A percentile compares a stretch with the other conserved stretches of the same genome.
phyloP scores from a whole-genome alignment of 2,113 vertebrate species.

The Scortum barcoo region DNA sequence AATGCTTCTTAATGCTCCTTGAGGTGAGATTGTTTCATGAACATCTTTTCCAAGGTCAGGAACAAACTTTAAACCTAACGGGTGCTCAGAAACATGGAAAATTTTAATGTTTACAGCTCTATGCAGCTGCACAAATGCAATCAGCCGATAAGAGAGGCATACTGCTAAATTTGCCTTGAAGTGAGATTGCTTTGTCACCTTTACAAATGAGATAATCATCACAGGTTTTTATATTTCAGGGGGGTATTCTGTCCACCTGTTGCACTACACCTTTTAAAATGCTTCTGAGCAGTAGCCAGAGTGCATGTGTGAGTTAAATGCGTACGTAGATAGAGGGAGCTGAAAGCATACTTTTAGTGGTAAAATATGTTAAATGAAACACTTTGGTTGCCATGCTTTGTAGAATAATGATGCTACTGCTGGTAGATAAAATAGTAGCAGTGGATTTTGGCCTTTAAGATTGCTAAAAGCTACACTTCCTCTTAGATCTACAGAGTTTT shows the following conservation, averaged over 20 bases:
- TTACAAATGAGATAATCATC: background rate
- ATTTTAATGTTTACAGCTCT: background rate
- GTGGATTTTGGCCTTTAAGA: too few relatives aligned
- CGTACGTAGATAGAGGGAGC: background rate
- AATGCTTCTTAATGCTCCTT: background rate
- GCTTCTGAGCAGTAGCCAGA: background rate
- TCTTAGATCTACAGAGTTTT: background rate
- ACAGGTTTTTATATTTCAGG: background rate
- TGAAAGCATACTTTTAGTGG: background rate
- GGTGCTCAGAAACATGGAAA: background rate
- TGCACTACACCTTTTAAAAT: background rate
- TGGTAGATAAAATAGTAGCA: background rate
- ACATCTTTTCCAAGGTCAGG: slow-evolving; percentile 2
- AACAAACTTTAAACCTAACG: background rate
- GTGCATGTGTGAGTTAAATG: slow-evolving; percentile 27
- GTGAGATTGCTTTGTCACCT: slow-evolving; percentile 7
- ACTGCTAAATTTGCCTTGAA: background rate
- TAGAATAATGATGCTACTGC: background rate
- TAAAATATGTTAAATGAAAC: slow-evolving; percentile 24
- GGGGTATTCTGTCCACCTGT: background rate
- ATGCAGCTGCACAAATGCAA: background rate
- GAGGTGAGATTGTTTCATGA: background rate
- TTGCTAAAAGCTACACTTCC: background rate
- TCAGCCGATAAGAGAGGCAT: background rate
- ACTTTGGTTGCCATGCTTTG: background rate